Percentiles rank a stretch among this genome's conserved stretches.
Conservation (phyloP, 2,797 vertebrate species). For the Artibeus lituratus region DNA sequence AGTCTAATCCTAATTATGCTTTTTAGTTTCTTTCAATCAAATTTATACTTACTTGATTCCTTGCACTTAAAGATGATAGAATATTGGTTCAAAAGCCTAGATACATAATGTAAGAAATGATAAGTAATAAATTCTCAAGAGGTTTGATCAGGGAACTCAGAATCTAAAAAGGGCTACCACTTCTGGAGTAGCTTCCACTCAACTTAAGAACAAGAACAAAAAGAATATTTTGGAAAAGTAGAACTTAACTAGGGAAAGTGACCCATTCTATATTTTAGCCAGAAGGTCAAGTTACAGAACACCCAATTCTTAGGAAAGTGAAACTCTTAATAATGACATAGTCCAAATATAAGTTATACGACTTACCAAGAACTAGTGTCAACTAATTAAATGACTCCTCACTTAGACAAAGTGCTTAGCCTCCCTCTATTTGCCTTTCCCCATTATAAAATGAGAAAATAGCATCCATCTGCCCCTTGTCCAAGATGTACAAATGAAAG, state of each 20-base stretch:
- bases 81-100: background rate
- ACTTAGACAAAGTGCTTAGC: background rate
- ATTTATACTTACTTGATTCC: background rate
- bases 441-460: background rate
- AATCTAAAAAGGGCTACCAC: background rate
- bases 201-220: background rate
- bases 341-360: background rate
- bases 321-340: background rate
- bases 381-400: background rate
- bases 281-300: background rate
- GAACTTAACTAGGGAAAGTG: background rate
- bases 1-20: background rate
- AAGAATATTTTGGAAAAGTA: background rate
- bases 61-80: background rate
- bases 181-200: background rate
- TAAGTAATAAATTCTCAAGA: background rate
- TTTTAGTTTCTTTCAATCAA: background rate
- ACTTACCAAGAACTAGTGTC: background rate
- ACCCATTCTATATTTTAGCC: background rate
- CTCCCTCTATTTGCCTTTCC: background rate
- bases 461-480: background rate
- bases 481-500: background rate
- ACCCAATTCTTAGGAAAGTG: conserved; percentile 41
- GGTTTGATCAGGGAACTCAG: background rate
- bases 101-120: background rate